Base-by-base conservation (phyloP, 1,140 invertebrate species). In the Acyrthosiphon pisum region DNA sequence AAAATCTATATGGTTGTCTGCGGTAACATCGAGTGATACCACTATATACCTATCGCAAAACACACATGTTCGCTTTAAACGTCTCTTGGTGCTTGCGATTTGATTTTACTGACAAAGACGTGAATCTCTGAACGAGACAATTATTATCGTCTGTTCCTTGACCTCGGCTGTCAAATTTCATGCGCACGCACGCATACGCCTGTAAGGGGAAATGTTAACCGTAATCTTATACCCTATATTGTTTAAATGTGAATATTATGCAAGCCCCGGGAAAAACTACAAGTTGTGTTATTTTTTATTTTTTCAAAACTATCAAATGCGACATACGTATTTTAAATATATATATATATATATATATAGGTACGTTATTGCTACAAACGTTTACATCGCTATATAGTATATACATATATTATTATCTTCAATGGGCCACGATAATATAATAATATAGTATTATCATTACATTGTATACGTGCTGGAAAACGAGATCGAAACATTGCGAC, bases 211-310 rank as follows among this genome's bases (percentile, higher is more conserved):
- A 76, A 76, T n/a, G 60, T 35, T 76, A 14, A 14, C 60, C 60
- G 30, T 76, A 76, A 76, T n/a, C n/a, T 76, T 76, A n/a, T n/a
- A n/a, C 4, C 60, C 60, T 18, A 76, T 30, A 60, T 20, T 76
- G 60, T n/a, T 76, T 76, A 76, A 76, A 76, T 76, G 60, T 30
- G 30, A 76, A n/a, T 76, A 76, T 76, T 76, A 76, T 76, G 60
- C 60, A 76, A 76, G 60, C 60, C 60, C 60, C 30, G 30, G 14
- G 60, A 76, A 76, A 76, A 30, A n/a, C 60, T 76, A n/a, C 60
- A 76, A 76, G n/a, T 76, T 18, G 11, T 14, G 30, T 76, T 76
- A 18, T 68, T 68, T 68, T 68, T 18, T n/a, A 18, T 76, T 76
- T 76, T 76, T 76, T 30, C 14, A 68, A 11, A n/a, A 76, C 50